phyloP scores from a whole-genome alignment of 2,888 invertebrate species.

The Cryptus armator region DNA sequence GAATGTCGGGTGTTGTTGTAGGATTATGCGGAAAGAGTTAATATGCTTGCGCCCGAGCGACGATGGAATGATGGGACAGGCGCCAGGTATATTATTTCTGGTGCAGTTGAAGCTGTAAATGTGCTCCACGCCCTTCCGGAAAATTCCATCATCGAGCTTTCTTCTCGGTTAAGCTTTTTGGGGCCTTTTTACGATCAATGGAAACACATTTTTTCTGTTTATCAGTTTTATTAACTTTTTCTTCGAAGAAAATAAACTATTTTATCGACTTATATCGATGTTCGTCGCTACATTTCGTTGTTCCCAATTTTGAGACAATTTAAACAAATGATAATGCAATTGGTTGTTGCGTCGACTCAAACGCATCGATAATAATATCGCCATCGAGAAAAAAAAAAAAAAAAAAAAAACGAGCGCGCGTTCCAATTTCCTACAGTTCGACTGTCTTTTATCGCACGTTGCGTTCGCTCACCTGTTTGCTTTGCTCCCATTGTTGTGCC shows the following conservation, averaged over 20 bases:
- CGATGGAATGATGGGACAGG: constrained; percentile 8
- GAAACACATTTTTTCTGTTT: background rate
- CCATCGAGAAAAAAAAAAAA: constrained; percentile 17
- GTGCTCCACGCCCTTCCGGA: background rate
- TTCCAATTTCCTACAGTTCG: constrained; percentile 43
- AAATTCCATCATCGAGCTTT: background rate
- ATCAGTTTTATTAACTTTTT: background rate
- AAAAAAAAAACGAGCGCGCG: constrained; percentile 31
- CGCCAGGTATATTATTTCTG: constrained; percentile 20
- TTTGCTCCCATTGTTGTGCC: constrained; percentile 67
- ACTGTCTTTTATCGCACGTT: constrained; percentile 59
- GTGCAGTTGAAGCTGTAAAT: background rate
- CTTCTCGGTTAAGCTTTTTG: background rate
- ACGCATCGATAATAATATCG: constrained; percentile 33
- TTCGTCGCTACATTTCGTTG: background rate
- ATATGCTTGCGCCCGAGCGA: background rate
- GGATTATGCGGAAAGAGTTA: constrained; percentile 12
- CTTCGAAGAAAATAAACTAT: background rate
- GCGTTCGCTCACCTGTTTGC: constrained; percentile 58
- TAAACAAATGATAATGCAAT: background rate
- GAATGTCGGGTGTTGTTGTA: background rate
- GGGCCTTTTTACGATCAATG: too few relatives aligned
- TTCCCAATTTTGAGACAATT: background rate
- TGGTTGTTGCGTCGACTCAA: background rate
- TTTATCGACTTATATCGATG: background rate